These are phyloP conservation scores for Gorilla gorilla DNA, from an alignment of 2,113 vertebrate genomes.

Conservation along the genomic window DNA sequence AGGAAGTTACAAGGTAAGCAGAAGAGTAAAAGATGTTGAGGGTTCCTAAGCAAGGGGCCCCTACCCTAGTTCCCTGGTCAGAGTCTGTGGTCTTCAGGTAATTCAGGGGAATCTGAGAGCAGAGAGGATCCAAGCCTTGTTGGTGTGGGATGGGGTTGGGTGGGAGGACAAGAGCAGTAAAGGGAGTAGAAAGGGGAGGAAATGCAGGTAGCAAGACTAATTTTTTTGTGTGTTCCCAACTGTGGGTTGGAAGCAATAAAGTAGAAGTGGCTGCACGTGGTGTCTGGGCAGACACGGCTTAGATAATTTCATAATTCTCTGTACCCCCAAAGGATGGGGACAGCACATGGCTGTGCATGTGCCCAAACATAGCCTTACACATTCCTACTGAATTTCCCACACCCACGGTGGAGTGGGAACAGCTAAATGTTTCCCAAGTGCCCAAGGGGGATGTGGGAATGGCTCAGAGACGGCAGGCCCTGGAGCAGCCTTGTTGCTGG, in stretches of 20 bases:
- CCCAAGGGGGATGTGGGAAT: neutral
- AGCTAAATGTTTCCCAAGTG: neutral
- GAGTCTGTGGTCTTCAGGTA: neutral
- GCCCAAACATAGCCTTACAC: neutral
- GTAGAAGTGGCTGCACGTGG: neutral
- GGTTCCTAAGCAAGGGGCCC: neutral
- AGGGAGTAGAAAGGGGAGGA: no score
- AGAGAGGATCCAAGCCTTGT: neutral
- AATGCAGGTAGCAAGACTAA: neutral
- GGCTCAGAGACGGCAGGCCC: neutral
- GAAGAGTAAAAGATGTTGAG: neutral
- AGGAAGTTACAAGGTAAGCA: neutral
- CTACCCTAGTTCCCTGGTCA: accelerated
- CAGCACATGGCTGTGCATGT: neutral
- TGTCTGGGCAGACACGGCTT: neutral
- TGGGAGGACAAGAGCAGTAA: no score
- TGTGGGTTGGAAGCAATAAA: neutral
- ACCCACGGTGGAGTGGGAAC: neutral
- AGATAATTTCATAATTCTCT: neutral
- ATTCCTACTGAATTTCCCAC: neutral
- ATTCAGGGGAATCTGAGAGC: neutral
- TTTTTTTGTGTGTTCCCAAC: neutral
- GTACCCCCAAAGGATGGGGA: neutral
- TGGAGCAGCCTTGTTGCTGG: neutral
- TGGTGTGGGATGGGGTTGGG: no score